phyloP scores from a whole-genome alignment of 2,797 vertebrate species.

The Coregonus ussuriensis region DNA sequence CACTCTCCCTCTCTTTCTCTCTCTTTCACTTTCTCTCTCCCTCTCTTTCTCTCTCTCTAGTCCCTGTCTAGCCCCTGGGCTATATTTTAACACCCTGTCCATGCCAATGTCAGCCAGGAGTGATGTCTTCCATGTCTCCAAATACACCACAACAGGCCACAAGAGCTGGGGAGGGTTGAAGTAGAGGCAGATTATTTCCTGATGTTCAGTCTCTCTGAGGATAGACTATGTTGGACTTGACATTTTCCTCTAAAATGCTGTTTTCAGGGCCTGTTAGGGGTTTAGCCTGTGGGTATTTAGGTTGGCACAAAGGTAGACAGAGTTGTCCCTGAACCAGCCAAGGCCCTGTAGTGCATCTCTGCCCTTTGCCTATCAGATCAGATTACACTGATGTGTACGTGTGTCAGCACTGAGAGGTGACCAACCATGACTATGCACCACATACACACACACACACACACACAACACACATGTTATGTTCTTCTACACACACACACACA shows the following conservation, averaged over 20 bases:
- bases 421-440: background rate
- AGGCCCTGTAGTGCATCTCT: background rate
- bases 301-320: background rate
- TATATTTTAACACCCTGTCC: background rate
- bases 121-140: background rate
- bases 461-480: background rate
- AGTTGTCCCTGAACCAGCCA: background rate
- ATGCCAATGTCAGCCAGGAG: background rate
- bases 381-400: background rate
- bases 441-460: background rate
- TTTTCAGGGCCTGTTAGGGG: background rate
- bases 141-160: background rate
- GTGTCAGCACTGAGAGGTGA: background rate
- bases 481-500: background rate
- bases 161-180: background rate
- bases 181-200: background rate
- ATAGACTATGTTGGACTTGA: background rate
- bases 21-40: too few relatives aligned
- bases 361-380: constrained; percentile 1
- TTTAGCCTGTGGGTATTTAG: background rate
- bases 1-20: too few relatives aligned
- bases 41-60: too few relatives aligned
- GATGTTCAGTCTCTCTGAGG: background rate
- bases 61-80: too few relatives aligned
- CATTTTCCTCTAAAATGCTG: background rate